A percentile compares a stretch with the other conserved stretches of the same genome.
phyloP scores from a whole-genome alignment of 2,797 vertebrate genomes.

The Rhynchotus rufescens region DNA sequence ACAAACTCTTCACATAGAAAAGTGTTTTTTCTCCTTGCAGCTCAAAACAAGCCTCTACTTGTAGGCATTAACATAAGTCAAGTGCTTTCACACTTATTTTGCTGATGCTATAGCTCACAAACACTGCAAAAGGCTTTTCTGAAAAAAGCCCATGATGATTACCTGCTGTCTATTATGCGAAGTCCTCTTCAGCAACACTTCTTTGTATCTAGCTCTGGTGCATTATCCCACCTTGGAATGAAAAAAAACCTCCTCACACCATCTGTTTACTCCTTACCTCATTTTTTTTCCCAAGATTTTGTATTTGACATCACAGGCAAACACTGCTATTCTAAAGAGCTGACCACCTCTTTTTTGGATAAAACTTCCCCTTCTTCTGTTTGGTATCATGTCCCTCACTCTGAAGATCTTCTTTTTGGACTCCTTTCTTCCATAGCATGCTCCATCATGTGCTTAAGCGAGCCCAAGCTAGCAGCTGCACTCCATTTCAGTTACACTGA shows the following conservation, averaged over 20 bases:
- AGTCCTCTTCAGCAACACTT: conserved; percentile 34
- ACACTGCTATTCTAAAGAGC: conserved; percentile 36
- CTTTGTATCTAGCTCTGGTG: not conserved
- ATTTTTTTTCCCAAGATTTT: conserved; percentile 58
- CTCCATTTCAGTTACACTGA: not conserved
- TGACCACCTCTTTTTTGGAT: conserved; percentile 43
- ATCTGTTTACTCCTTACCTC: conserved; percentile 54
- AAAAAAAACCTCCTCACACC: conserved; percentile 7
- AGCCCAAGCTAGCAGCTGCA: not conserved
- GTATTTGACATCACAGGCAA: conserved; percentile 38
- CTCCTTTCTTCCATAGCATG: not conserved
- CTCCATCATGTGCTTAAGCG: not conserved
- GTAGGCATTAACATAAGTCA: conserved; percentile 2
- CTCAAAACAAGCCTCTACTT: conserved; percentile 24
- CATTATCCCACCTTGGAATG: conserved; percentile 7
- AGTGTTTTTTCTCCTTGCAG: conserved; percentile 17
- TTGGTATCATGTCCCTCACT: not conserved
- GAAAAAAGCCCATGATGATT: not conserved
- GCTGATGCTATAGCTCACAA: not conserved
- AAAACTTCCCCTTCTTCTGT: not conserved
- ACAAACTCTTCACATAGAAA: not conserved
- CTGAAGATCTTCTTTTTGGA: not conserved
- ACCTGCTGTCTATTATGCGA: not conserved
- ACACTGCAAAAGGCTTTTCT: not conserved
- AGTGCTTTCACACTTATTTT: not conserved